Evolutionary conservation across 2,888 invertebrate genomes (phyloP).

Genomic region (Schrankia costaestrigalis): DNA sequence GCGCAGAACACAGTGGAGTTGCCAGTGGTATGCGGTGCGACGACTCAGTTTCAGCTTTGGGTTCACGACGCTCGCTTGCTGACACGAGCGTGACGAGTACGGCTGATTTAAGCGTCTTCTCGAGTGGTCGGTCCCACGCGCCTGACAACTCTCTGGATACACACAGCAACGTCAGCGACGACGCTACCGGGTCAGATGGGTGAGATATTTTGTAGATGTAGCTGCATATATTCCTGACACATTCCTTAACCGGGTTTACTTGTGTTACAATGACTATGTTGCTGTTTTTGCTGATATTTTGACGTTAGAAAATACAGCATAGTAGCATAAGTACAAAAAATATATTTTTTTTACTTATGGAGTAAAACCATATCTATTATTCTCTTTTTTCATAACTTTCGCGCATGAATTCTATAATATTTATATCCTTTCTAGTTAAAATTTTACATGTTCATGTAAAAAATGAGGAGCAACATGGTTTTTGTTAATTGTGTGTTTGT

Average conservation of each 20-base stretch:
- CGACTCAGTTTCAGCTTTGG: conserved; percentile 86
- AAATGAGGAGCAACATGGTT: too few relatives aligned
- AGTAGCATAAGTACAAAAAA: neutral
- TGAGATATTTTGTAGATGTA: conserved; percentile 66
- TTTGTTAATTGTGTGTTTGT: too few relatives aligned
- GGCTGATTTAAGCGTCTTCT: conserved; percentile 90
- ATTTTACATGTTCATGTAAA: too few relatives aligned
- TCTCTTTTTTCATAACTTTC: too few relatives aligned
- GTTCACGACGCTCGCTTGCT: conserved; percentile 89
- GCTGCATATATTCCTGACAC: conserved; percentile 18
- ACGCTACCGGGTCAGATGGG: conserved; percentile 86
- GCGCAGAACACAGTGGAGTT: conserved; percentile 67
- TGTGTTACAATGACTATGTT: too few relatives aligned
- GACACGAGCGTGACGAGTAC: conserved; percentile 92
- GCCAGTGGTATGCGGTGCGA: conserved; percentile 66
- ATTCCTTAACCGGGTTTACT: too few relatives aligned
- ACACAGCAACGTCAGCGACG: conserved; percentile 88
- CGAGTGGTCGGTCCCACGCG: conserved; percentile 86
- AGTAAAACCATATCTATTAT: neutral
- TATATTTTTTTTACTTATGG: neutral
- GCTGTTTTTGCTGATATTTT: too few relatives aligned
- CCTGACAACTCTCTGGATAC: conserved; percentile 88
- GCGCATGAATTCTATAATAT: too few relatives aligned
- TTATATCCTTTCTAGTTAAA: too few relatives aligned
- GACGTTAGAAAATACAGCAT: neutral